Base-by-base conservation (phyloP, 2,113 vertebrate genomes). In the Helogale parvula region DNA sequence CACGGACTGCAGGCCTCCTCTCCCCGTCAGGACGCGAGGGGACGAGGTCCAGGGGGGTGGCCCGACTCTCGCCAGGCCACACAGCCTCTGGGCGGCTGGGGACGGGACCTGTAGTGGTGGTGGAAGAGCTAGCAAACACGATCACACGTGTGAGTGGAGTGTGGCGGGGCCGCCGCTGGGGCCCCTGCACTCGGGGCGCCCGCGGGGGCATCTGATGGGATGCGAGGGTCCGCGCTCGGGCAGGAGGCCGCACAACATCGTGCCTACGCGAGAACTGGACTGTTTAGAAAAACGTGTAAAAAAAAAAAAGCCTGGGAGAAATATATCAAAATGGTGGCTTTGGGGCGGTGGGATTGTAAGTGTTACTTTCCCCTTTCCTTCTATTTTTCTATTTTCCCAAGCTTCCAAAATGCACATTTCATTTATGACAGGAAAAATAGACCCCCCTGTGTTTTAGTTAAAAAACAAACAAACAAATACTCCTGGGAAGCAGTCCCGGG, bases 391-490 rank as follows among this genome's bases (percentile, higher is more conserved):
- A 31, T 88, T 80, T 65, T 4, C 27, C 91, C 65, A 47, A 68
- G 69, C 45, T 84, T 93, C 85, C 81, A 65, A 97, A 92, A 81
- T 77, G 47, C 15, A 7, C 69, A 35, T 95, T 41, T 96, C 52
- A 52, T 57, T 57, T 52, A 17, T 45, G 31, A 76, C 65, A 81
- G 84, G 81, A 96, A 98, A 96, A 90, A 96, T 84, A 93, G 33
- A 77, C n/a, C 33, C 69, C 12, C 95, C 87, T 96, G 0, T 54
- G 21, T 83, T 90, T 87, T 57, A 82, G 50, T 85, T 94, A 12
- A 0, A 81, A 91, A 74, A 50, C 8, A 50, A 54, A 54, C 4
- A 54, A 54, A 54, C 1, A 19, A 90, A 38, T 3, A 63, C 23
- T 35, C 60, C 57, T 35, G 74, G 63, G 38, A 79, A 90, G 80